Conservation (phyloP, 2,113 vertebrate genomes). For the Tragelaphus imberbis region DNA sequence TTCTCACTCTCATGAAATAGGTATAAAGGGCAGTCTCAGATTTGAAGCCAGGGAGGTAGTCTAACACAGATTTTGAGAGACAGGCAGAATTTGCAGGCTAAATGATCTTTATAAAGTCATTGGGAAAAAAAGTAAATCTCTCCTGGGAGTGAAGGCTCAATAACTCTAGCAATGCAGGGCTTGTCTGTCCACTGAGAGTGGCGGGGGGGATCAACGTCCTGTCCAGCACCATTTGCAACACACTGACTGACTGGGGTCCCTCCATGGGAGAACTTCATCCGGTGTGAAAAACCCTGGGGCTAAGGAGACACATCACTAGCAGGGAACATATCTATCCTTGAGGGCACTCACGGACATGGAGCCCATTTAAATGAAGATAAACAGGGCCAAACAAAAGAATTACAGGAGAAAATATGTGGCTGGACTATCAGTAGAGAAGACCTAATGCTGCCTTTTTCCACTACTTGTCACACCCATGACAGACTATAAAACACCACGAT, state of each 20-base stretch:
- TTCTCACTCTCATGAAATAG: background rate
- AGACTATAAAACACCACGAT: conserved; percentile 76
- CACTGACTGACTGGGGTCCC: background rate
- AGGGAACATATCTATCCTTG: conserved; percentile 11
- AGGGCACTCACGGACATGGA: conserved; percentile 7
- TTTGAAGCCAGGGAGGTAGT: background rate
- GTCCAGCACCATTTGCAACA: background rate
- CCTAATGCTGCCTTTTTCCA: conserved; percentile 77
- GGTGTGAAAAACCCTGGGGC: conserved; percentile 39
- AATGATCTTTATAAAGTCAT: conserved; percentile 14
- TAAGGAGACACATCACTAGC: conserved; percentile 18
- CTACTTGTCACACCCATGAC: conserved; percentile 73
- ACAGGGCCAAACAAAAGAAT: conserved; percentile 69
- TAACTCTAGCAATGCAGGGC: background rate
- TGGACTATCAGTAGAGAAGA: conserved; percentile 60
- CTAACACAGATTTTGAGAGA: background rate
- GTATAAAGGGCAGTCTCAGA: background rate
- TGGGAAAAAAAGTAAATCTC: background rate
- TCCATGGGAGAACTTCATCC: background rate
- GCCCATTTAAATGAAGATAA: conserved; percentile 70
- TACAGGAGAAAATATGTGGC: conserved; percentile 72
- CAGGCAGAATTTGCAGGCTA: background rate
- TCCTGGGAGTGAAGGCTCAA: background rate
- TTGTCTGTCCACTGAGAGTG: background rate
- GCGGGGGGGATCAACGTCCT: rapidly evolving